Conservation (phyloP, 92 coral and sea anemone genomes). For the Montipora capitata region DNA sequence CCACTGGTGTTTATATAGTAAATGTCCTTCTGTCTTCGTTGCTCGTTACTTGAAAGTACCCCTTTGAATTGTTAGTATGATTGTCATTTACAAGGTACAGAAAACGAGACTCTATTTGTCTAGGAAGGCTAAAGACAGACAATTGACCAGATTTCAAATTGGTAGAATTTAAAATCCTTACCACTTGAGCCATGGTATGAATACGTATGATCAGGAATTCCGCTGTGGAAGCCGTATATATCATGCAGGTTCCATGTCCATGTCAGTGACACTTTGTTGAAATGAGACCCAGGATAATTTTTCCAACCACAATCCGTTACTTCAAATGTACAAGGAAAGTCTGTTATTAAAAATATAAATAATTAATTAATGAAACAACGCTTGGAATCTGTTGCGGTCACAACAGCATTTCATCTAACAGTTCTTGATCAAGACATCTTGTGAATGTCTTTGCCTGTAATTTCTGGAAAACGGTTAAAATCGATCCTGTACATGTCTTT, state of each 20-base stretch:
- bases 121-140: not conserved
- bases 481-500: too few relatives aligned
- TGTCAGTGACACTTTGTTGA: not conserved
- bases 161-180: not conserved
- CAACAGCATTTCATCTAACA: too few relatives aligned
- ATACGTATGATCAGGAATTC: slow-evolving; percentile 11
- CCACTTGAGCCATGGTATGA: not conserved
- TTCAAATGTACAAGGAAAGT: slow-evolving; percentile 34
- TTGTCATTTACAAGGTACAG: not conserved
- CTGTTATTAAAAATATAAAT: not conserved
- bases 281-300: not conserved
- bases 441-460: too few relatives aligned
- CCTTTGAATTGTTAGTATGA: not conserved
- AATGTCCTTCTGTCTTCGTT: not conserved
- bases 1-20: too few relatives aligned
- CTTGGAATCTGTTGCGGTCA: not conserved
- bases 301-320: slow-evolving; percentile 26
- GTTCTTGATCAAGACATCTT: too few relatives aligned
- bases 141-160: not conserved
- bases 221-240: not conserved
- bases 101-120: not conserved
- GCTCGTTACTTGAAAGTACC: not conserved
- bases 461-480: too few relatives aligned
- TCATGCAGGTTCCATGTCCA: not conserved
- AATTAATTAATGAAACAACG: not conserved